Evolutionary conservation across 2,113 vertebrate species (phyloP).

Genomic region (Prinia subflava): DNA sequence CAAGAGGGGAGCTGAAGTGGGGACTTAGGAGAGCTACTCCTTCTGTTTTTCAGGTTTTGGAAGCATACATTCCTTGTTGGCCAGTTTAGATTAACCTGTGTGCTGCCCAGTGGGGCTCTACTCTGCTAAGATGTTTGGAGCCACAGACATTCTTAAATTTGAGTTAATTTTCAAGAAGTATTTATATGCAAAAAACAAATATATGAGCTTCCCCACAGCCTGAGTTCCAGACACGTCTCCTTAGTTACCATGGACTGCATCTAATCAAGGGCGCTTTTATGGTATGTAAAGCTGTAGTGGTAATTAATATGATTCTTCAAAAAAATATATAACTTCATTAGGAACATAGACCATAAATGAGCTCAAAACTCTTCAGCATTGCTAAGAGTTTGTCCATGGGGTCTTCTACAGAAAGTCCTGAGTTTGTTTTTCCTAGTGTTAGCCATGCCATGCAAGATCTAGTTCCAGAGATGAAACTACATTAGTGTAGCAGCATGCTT

Average conservation of each 20-base stretch:
- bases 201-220: not conserved
- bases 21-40: not conserved
- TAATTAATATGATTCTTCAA: not conserved
- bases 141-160: not conserved
- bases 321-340: not conserved
- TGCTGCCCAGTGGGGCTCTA: not conserved
- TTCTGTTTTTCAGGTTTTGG: not conserved
- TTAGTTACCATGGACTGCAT: not conserved
- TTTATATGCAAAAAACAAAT: not conserved
- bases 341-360: not conserved
- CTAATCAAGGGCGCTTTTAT: not conserved
- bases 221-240: not conserved
- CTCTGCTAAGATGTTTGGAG: not conserved
- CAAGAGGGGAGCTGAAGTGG: not conserved
- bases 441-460: not conserved
- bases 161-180: not conserved
- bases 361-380: not conserved
- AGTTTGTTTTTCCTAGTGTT: not conserved
- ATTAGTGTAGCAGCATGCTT: not conserved
- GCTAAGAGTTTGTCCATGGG: not conserved
- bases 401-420: not conserved
- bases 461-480: not conserved
- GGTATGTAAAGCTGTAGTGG: not conserved
- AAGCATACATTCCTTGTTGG: not conserved
- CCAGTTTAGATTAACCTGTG: not conserved